Conservation (phyloP, 1,140 invertebrate species). For the Tenebrio molitor region DNA sequence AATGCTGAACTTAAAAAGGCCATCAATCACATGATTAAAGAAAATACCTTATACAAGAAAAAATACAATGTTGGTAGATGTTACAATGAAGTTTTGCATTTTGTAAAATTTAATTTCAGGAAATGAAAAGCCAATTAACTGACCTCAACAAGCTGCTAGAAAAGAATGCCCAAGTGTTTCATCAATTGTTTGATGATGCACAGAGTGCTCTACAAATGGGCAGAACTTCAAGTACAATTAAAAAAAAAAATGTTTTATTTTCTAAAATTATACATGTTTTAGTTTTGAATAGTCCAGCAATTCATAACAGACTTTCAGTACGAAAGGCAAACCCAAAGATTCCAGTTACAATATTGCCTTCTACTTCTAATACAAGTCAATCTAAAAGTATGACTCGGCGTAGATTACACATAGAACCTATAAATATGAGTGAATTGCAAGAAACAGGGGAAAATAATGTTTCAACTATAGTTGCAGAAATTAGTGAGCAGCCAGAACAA, state of each 20-base stretch:
- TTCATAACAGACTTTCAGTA: too few relatives aligned
- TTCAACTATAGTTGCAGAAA: too few relatives aligned
- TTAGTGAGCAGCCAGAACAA: too few relatives aligned
- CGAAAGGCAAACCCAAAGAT: background rate
- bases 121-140: background rate
- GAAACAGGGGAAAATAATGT: too few relatives aligned
- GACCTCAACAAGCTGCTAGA: background rate
- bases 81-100: background rate
- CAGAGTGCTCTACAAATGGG: background rate
- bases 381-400: background rate
- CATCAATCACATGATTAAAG: background rate
- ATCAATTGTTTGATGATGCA: background rate
- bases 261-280: too few relatives aligned
- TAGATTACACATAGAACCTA: background rate
- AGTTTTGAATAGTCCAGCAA: too few relatives aligned
- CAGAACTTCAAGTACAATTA: background rate
- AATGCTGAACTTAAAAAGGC: background rate
- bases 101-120: too few relatives aligned
- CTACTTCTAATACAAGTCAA: background rate
- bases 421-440: background rate
- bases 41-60: background rate
- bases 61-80: background rate
- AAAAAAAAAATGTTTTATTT: too few relatives aligned
- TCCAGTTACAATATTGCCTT: background rate
- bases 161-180: background rate